Evolutionary conservation across 2,888 invertebrate species (phyloP), one percentile per base, ranked within the genome.

Genomic region (Eurois occulta): DNA sequence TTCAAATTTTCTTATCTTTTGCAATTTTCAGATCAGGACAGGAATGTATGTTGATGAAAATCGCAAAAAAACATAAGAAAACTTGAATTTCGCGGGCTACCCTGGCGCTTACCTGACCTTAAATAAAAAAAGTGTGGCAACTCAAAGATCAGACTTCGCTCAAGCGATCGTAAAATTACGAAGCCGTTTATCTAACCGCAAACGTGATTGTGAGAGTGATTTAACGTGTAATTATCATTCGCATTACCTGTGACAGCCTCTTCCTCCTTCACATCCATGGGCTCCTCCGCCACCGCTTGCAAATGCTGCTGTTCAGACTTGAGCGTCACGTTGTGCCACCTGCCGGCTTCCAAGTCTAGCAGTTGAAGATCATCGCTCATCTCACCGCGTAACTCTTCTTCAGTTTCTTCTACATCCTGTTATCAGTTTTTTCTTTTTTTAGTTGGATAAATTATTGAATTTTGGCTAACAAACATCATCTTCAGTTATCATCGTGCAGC

Each of bases 301-400:
- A 69, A 13, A 13, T 68, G 65, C 74, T 84, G 89, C 55, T 85
- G 89, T 21, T 93, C 91, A 0, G 84, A 67, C 24, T 90, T 89
- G 64, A 96, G 87, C 10, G 92, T 93, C 89, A 98, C 97, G 74
- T 97, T 95, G 87, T 98, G 97, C 99, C 99, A 99, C 80, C 97
- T 97, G 67, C 97, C 96, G 77, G 97, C 97, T 78, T 98, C 98
- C 81, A 99, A 92, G 91, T 99, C 99, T 10, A 99, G 92, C 48
- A 97, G 95, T 80, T 97, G 97, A 16, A 99, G 96, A 69, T 99
- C 98, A 90, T 99, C 98, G 87, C 97, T 98, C 95, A 99, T 99
- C 81, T 97, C 97, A 0, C 99, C 98, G 13, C 97, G 97, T 1
- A 99, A 94, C 80, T 98, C 97, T 90, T 99, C 99, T 73, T 99